Evolutionary conservation across 2,888 invertebrate species (phyloP).

Genomic region (Eretmocerus hayati): DNA sequence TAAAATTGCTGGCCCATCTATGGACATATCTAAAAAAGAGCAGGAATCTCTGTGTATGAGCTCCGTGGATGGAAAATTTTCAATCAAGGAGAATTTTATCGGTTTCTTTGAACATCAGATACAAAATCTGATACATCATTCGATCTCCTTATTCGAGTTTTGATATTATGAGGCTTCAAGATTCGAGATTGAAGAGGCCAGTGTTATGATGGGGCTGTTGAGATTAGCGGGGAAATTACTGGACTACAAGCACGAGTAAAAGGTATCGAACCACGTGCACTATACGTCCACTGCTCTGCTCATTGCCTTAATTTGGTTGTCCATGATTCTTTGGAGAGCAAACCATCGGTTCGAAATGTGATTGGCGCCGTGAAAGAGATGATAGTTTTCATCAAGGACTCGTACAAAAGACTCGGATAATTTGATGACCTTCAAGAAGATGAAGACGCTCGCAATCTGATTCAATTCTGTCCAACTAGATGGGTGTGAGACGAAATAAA

Average conservation of each 20-base stretch:
- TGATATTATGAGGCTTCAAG: constrained; percentile 2
- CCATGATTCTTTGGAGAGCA: constrained; percentile 13
- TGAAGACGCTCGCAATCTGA: constrained; percentile 3
- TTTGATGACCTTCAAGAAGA: constrained; percentile 19
- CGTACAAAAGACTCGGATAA: constrained; percentile 19
- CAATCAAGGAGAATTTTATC: constrained; percentile 4
- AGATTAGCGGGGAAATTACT: constrained; percentile 20
- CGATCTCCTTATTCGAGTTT: constrained; percentile 1
- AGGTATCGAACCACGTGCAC: constrained; percentile 12
- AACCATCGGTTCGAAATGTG: constrained; percentile 5
- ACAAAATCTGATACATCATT: constrained; percentile 10
- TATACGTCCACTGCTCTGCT: constrained; percentile 13
- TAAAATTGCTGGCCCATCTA: not conserved
- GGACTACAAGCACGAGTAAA: constrained; percentile 17
- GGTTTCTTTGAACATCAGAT: constrained; percentile 1
- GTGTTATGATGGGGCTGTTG: constrained; percentile 23
- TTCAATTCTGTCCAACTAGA: constrained; percentile 15
- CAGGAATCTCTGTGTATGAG: constrained; percentile 21
- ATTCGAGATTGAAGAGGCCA: constrained; percentile 17
- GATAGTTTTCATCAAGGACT: constrained; percentile 20
- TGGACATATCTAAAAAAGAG: constrained; percentile 19
- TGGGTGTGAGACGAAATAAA: too few species aligned
- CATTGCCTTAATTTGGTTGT: constrained; percentile 13
- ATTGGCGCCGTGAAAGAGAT: constrained; percentile 9
- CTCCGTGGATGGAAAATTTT: constrained; percentile 12